These are phyloP conservation scores for Xenopus laevis DNA, from an alignment of 2,113 vertebrate genomes.

Conservation along the genomic window DNA sequence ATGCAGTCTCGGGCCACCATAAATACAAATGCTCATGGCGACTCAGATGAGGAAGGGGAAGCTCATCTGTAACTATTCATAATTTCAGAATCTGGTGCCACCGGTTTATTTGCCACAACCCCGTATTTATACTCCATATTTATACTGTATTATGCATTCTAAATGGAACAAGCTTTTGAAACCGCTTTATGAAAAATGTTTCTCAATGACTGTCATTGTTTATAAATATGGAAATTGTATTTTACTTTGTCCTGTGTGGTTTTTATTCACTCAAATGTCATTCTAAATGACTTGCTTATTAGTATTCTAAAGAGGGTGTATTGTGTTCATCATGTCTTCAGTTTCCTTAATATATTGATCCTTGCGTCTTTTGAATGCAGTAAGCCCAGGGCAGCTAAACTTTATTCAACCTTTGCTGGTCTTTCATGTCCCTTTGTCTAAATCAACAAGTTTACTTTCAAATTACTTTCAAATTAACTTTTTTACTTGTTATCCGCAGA, in stretches of 20 bases:
- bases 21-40: too few species aligned
- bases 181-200: not conserved
- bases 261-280: not conserved
- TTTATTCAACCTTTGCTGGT: not conserved
- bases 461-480: too few species aligned
- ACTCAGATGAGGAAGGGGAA: too few species aligned
- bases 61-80: too few species aligned
- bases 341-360: constrained; percentile 22
- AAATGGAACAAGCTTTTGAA: too few species aligned
- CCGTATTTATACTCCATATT: too few species aligned
- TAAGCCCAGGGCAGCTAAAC: constrained; percentile 5
- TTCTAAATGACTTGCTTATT: constrained; percentile 12
- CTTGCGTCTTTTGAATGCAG: not conserved
- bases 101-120: too few species aligned
- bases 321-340: constrained; percentile 16
- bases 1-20: too few species aligned
- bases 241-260: not conserved
- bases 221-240: not conserved
- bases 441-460: too few species aligned
- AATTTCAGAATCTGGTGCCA: too few species aligned
- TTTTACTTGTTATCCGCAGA: too few species aligned
- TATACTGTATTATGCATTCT: too few species aligned
- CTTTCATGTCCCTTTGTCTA: not conserved
- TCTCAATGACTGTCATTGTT: not conserved
- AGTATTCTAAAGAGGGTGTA: constrained; percentile 14